Percentiles rank a stretch among this genome's conserved stretches.
These are phyloP conservation scores for Tenebrio molitor DNA, from an alignment of 1,140 invertebrate genomes.

Conservation along the genomic window DNA sequence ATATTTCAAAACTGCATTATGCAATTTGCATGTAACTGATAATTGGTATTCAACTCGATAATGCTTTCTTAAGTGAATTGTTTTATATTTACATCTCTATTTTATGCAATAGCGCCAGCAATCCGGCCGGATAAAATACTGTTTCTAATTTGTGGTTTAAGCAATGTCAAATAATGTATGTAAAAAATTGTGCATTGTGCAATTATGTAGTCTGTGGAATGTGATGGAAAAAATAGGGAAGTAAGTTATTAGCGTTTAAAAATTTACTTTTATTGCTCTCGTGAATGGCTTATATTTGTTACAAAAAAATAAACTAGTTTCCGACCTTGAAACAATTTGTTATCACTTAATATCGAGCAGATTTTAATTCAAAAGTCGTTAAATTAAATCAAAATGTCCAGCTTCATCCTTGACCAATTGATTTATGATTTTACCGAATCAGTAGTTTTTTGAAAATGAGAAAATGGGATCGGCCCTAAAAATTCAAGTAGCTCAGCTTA, in stretches of 20 bases:
- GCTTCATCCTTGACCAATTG: constrained; percentile 5
- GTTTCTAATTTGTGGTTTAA: too few species aligned
- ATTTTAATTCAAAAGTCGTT: constrained; percentile 16
- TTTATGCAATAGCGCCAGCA: too few species aligned
- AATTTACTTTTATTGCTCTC: constrained; percentile 27
- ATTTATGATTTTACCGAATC: constrained; percentile 8
- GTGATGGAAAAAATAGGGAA: constrained; percentile 12
- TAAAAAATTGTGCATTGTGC: too few species aligned
- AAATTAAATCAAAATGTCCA: neutral
- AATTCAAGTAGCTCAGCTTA: too few species aligned
- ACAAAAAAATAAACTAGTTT: constrained; percentile 17
- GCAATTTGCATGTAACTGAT: neutral
- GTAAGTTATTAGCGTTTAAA: constrained; percentile 11
- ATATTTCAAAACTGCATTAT: constrained; percentile 34
- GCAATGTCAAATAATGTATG: too few species aligned
- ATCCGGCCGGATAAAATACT: too few species aligned
- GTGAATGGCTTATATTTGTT: neutral
- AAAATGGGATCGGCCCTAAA: neutral
- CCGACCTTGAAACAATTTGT: constrained; percentile 31
- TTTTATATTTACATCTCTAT: too few species aligned
- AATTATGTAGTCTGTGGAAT: neutral
- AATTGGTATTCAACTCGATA: constrained; percentile 13
- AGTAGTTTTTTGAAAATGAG: neutral
- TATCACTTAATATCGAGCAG: constrained; percentile 18
- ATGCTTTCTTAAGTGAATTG: constrained; percentile 19